Evolutionary conservation across 2,797 vertebrate species (phyloP).

Genomic region (Micropoecilia bifurca): DNA sequence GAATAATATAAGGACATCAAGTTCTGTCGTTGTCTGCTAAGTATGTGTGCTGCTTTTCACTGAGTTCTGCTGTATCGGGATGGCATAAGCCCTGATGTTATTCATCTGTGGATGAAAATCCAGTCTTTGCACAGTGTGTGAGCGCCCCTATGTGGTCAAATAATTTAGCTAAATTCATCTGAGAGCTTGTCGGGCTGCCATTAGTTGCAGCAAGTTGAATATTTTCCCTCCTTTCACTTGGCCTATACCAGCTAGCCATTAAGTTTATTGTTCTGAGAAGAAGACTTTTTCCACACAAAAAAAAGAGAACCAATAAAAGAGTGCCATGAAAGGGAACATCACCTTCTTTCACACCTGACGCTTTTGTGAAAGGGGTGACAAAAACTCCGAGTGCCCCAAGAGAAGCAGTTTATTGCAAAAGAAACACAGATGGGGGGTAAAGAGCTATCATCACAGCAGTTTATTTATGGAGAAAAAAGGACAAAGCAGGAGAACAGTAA

Average conservation of each 20-base stretch:
- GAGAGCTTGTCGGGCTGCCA: background rate
- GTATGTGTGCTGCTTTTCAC: background rate
- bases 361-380: constrained; percentile 38
- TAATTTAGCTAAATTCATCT: background rate
- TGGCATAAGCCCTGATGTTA: background rate
- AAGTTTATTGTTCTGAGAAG: background rate
- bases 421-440: constrained; percentile 19
- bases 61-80: background rate
- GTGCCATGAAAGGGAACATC: constrained; percentile 22
- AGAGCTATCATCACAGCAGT: constrained; percentile 35
- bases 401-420: constrained; percentile 16
- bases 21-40: background rate
- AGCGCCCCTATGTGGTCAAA: background rate
- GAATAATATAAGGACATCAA: background rate
- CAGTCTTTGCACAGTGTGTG: background rate
- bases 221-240: background rate
- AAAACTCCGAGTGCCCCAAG: constrained; percentile 18
- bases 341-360: constrained; percentile 32
- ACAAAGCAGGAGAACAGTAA: constrained; percentile 18
- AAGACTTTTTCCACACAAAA: constrained; percentile 1
- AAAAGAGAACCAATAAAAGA: constrained; percentile 10
- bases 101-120: background rate
- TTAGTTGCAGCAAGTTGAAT: background rate
- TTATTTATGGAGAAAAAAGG: constrained; percentile 22
- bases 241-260: background rate